phyloP scores from a whole-genome alignment of 2,888 invertebrate genomes.

The Pseudococcus jackbeardsleyi region DNA sequence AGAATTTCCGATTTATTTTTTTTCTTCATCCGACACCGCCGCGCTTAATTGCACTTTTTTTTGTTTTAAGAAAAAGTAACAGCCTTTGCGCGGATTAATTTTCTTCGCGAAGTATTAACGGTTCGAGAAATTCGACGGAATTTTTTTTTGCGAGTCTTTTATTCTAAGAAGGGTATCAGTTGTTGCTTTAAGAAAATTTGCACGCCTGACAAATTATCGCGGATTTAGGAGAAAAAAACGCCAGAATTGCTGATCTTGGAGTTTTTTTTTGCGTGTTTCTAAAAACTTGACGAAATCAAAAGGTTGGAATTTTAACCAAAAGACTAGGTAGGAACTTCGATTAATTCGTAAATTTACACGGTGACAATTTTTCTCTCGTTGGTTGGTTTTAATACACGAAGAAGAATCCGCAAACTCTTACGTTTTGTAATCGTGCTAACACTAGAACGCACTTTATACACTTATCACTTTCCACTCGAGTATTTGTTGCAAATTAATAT shows the following conservation, averaged over 20 bases:
- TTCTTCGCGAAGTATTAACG: conserved; percentile 50
- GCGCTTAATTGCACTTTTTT: conserved; percentile 51
- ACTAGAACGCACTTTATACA: neutral
- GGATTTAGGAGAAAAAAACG: neutral
- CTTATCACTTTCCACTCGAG: conserved; percentile 26
- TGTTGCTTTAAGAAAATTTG: conserved; percentile 21
- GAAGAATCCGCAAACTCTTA: no score
- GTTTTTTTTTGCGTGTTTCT: neutral
- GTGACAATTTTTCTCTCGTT: neutral
- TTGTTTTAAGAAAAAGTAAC: conserved; percentile 31
- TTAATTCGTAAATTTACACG: conserved; percentile 24
- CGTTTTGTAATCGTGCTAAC: neutral
- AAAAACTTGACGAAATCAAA: neutral
- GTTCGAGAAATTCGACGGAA: conserved; percentile 35
- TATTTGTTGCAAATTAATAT: conserved; percentile 19
- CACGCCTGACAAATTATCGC: conserved; percentile 36
- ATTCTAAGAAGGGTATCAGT: conserved; percentile 3
- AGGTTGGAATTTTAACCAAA: neutral
- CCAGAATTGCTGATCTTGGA: neutral
- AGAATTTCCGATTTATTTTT: conserved; percentile 54
- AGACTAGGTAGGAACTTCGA: neutral
- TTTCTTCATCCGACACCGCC: conserved; percentile 1
- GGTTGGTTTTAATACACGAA: no score
- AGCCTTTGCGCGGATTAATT: conserved; percentile 43
- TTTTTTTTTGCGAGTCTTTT: conserved; percentile 7